These are phyloP conservation scores for Macroglossus sobrinus DNA, from an alignment of 2,113 vertebrate genomes.

Conservation along the genomic window DNA sequence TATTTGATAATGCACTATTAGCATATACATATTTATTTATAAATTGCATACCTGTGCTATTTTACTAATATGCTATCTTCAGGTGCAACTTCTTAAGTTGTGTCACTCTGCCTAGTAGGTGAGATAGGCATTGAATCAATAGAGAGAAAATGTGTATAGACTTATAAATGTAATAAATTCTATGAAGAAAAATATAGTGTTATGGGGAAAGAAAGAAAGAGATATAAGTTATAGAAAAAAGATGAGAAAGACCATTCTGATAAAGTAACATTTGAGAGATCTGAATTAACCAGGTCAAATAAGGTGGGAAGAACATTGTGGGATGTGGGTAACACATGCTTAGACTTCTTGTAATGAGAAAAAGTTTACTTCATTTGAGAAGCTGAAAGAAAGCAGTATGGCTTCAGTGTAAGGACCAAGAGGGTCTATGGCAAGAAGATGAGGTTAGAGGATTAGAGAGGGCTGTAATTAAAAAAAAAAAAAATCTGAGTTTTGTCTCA, in stretches of 20 bases:
- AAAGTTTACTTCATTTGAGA: not conserved
- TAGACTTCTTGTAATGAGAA: not conserved
- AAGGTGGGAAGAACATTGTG: not conserved
- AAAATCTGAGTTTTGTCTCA: not conserved
- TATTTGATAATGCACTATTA: not conserved
- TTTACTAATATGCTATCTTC: conserved; percentile 1
- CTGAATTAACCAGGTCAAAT: not conserved
- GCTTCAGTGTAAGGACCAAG: not conserved
- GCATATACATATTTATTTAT: not conserved
- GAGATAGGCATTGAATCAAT: not conserved
- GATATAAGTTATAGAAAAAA: not conserved
- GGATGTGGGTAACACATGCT: not conserved
- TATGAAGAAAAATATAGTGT: not conserved
- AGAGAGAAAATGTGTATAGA: not conserved
- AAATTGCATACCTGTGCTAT: not conserved
- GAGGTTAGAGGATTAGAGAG: not conserved
- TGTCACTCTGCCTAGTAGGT: not conserved
- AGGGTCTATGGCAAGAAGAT: not conserved
- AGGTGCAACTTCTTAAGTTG: not conserved
- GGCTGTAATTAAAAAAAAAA: not conserved
- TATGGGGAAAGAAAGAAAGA: too few relatives aligned
- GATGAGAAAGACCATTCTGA: not conserved
- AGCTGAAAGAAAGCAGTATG: not conserved
- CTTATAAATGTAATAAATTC: not conserved
- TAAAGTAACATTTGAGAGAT: not conserved